Conservation (phyloP, 2,797 vertebrate species). For the Megaceryle alcyon region DNA sequence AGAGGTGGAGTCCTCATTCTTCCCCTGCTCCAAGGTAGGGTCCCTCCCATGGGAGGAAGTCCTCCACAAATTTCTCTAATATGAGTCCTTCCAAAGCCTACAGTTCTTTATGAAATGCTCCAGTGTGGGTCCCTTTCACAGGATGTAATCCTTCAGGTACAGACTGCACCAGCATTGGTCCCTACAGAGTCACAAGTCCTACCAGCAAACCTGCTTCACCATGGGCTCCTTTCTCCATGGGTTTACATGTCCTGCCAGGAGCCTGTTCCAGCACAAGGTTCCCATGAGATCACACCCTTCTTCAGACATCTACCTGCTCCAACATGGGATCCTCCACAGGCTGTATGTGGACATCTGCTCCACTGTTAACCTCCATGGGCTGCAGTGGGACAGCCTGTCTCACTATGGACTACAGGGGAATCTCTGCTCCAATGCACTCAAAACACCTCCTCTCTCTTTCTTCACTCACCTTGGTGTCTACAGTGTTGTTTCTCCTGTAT, state of each 20-base stretch:
- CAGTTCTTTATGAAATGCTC: background rate
- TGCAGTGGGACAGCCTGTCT: background rate
- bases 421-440: background rate
- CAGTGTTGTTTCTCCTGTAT: too few relatives aligned
- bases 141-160: too few relatives aligned
- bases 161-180: too few relatives aligned
- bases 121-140: too few relatives aligned
- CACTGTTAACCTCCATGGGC: background rate
- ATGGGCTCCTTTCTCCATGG: too few relatives aligned
- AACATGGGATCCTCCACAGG: accelerated
- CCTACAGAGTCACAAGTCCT: too few relatives aligned
- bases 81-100: background rate
- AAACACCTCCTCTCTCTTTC: background rate
- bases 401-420: background rate
- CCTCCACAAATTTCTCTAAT: background rate
- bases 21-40: background rate
- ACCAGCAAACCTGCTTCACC: background rate
- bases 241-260: background rate
- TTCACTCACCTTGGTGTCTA: background rate
- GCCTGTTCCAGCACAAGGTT: background rate
- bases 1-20: background rate
- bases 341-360: background rate
- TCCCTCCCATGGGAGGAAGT: background rate
- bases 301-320: background rate
- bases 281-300: background rate